Conservation (phyloP, 2,888 invertebrate species). For the Pegoplata infirma region DNA sequence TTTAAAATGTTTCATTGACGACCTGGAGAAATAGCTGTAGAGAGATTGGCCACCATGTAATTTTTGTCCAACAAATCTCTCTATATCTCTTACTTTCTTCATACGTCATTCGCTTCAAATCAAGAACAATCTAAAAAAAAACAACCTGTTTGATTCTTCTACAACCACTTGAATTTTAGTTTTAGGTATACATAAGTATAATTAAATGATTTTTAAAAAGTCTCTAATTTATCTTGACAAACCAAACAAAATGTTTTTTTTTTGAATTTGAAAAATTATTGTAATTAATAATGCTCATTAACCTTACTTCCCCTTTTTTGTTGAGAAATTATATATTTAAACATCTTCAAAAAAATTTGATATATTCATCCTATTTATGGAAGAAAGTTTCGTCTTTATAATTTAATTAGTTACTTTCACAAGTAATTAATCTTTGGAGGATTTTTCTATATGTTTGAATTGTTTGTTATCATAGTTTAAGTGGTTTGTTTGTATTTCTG, state of each 20-base stretch:
- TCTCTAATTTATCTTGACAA: constrained; percentile 32
- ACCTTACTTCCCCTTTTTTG: constrained; percentile 41
- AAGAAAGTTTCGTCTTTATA: constrained; percentile 32
- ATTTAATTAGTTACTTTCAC: constrained; percentile 57
- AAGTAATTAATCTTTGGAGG: constrained; percentile 54
- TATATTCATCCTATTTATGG: background rate
- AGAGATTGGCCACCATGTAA: too few species aligned
- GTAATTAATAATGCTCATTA: constrained; percentile 58
- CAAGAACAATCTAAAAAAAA: too few species aligned
- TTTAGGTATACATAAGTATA: background rate
- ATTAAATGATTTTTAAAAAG: constrained; percentile 44
- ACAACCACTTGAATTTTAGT: constrained; percentile 36
- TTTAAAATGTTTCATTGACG: too few species aligned
- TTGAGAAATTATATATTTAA: background rate
- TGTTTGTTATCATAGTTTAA: constrained; percentile 34
- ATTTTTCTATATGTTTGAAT: constrained; percentile 7
- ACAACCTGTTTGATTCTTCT: too few species aligned
- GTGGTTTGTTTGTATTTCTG: constrained; percentile 37
- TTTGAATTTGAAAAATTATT: constrained; percentile 53
- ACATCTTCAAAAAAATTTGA: background rate
- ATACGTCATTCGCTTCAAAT: too few species aligned
- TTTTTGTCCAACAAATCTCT: too few species aligned
- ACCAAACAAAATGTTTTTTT: background rate
- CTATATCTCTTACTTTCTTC: too few species aligned
- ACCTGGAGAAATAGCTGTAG: too few species aligned